A percentile compares a stretch with the other conserved stretches of the same genome.
Evolutionary conservation across 2,888 invertebrate genomes (phyloP).

Genomic region (Isotomurus palustris): DNA sequence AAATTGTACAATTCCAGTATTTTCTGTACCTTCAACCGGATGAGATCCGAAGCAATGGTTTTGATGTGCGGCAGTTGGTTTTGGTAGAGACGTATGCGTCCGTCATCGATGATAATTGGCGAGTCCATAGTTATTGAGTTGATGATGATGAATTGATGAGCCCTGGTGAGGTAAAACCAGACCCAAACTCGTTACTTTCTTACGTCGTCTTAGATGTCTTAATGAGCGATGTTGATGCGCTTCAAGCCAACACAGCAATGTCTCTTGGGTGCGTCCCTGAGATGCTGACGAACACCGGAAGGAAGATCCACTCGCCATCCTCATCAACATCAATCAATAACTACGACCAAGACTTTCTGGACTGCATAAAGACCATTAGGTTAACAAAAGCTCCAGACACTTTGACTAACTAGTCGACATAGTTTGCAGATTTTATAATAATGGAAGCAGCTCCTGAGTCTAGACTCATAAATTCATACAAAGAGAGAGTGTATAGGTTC

Average conservation of each 20-base stretch:
- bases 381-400: no score
- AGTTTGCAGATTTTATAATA: no score
- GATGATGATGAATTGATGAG: neutral
- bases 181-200: no score
- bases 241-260: no score
- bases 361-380: neutral
- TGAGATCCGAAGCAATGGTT: conserved; percentile 21
- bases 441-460: no score
- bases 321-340: conserved; percentile 3
- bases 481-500: no score
- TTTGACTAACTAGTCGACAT: no score
- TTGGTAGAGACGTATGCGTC: conserved; percentile 15
- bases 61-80: conserved; percentile 17
- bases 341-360: conserved; percentile 2
- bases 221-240: no score
- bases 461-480: no score
- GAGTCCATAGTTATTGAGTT: conserved; percentile 17
- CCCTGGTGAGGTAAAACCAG: neutral
- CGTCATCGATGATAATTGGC: conserved; percentile 13
- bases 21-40: conserved; percentile 15
- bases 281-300: neutral
- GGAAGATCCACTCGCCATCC: neutral
- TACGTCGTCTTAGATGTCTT: no score
- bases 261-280: no score
- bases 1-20: no score